Conservation (phyloP, 2,113 vertebrate species). For the Cromileptes altivelis region DNA sequence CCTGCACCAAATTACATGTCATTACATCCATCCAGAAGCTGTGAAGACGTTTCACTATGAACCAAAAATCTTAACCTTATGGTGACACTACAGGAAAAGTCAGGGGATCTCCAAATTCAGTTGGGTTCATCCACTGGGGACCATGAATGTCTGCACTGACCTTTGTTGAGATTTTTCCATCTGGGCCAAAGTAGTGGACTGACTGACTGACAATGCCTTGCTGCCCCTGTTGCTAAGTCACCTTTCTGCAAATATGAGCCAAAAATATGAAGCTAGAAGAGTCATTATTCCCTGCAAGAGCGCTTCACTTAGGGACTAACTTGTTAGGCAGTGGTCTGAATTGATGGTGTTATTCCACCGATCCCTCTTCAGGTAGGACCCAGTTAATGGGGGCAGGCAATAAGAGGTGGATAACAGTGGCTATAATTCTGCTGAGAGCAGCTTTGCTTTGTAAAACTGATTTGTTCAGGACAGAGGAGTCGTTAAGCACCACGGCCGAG, state of each 20-base stretch:
- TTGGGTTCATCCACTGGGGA: too few relatives aligned
- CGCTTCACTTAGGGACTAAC: conserved; percentile 47
- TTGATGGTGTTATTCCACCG: conserved; percentile 69
- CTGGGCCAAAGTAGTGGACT: neutral
- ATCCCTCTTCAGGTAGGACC: conserved; percentile 71
- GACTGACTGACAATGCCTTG: neutral
- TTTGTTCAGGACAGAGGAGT: conserved; percentile 76
- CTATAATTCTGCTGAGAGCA: conserved; percentile 77
- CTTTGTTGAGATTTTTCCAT: conserved; percentile 4
- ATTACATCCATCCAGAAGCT: neutral
- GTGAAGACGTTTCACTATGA: neutral
- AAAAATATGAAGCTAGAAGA: conserved; percentile 16
- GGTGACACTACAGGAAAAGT: neutral
- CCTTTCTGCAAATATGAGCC: conserved; percentile 16
- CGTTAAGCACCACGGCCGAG: conserved; percentile 68
- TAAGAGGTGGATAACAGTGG: conserved; percentile 72
- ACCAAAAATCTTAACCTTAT: neutral
- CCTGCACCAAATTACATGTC: neutral
- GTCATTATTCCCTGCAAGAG: conserved; percentile 21
- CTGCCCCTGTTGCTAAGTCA: neutral
- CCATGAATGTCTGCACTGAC: neutral
- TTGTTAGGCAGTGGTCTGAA: conserved; percentile 50
- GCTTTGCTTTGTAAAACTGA: conserved; percentile 74
- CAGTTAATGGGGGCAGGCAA: conserved; percentile 75
- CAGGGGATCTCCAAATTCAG: neutral